These are phyloP conservation scores for Coilia nasus DNA, from an alignment of 2,797 vertebrate genomes.

Conservation along the genomic window DNA sequence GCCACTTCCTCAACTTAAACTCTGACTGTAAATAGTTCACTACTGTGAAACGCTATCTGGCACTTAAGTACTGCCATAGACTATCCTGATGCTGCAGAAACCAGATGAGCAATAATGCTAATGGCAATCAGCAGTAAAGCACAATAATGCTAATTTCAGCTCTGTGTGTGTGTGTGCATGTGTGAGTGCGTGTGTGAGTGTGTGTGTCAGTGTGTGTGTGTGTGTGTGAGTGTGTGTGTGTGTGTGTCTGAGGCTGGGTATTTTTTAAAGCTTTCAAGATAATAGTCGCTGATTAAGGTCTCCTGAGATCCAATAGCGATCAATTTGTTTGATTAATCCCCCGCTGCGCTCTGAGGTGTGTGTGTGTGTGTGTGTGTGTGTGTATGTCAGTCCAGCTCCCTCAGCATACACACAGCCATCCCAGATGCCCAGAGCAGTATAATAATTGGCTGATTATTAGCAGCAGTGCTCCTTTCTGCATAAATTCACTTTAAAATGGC, in stretches of 20 bases:
- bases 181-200: constrained; percentile 54
- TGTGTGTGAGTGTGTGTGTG: constrained; percentile 14
- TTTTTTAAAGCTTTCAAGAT: background rate
- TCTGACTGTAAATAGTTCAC: background rate
- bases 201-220: constrained; percentile 46
- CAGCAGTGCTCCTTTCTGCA: background rate
- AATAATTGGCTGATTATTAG: background rate
- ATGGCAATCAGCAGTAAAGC: background rate
- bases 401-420: background rate
- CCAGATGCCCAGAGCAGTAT: background rate
- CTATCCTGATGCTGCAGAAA: background rate
- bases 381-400: background rate
- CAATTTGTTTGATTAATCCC: background rate
- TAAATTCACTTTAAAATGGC: too few relatives aligned
- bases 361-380: too few relatives aligned
- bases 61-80: background rate
- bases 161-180: constrained; percentile 36
- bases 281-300: constrained; percentile 1
- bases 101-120: background rate
- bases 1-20: background rate
- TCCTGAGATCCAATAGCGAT: background rate
- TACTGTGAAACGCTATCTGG: too few relatives aligned
- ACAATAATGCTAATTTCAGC: constrained; percentile 21
- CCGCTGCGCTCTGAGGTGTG: background rate
- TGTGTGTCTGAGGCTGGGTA: background rate